Evolutionary conservation across 2,797 vertebrate species (phyloP).

Genomic region (Graptemys geographica): DNA sequence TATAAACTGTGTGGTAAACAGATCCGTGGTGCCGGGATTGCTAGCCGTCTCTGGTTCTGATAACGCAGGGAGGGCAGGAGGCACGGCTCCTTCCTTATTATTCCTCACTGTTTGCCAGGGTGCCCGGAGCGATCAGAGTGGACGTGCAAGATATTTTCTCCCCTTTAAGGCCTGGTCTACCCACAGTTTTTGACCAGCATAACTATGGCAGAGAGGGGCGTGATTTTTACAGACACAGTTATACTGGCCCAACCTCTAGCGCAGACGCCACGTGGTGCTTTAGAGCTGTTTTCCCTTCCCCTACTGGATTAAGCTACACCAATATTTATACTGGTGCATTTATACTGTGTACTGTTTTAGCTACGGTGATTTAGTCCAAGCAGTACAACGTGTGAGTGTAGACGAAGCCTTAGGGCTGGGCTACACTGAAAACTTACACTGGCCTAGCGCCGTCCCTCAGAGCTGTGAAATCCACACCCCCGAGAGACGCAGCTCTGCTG

Average conservation of each 20-base stretch:
- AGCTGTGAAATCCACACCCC: too few relatives aligned
- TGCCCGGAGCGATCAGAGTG: background rate
- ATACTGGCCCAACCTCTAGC: background rate
- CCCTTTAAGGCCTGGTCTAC: background rate
- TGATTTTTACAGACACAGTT: background rate
- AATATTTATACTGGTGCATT: too few relatives aligned
- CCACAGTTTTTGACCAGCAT: background rate
- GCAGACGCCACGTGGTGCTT: too few relatives aligned
- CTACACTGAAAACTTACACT: too few relatives aligned
- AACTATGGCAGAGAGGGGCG: background rate
- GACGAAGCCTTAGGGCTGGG: too few relatives aligned
- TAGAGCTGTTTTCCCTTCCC: background rate
- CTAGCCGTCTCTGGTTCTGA: too few relatives aligned
- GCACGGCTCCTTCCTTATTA: background rate
- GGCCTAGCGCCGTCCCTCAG: too few relatives aligned
- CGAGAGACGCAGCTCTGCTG: too few relatives aligned
- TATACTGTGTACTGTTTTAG: too few relatives aligned
- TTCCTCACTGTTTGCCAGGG: background rate
- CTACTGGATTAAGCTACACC: background rate
- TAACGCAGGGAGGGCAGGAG: background rate
- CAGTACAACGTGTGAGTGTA: too few relatives aligned
- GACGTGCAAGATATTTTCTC: background rate
- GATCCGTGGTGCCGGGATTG: too few relatives aligned
- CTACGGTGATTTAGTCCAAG: too few relatives aligned
- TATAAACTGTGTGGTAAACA: background rate